phyloP scores from a whole-genome alignment of 2,888 invertebrate species.

The Podotricha telesiphe region DNA sequence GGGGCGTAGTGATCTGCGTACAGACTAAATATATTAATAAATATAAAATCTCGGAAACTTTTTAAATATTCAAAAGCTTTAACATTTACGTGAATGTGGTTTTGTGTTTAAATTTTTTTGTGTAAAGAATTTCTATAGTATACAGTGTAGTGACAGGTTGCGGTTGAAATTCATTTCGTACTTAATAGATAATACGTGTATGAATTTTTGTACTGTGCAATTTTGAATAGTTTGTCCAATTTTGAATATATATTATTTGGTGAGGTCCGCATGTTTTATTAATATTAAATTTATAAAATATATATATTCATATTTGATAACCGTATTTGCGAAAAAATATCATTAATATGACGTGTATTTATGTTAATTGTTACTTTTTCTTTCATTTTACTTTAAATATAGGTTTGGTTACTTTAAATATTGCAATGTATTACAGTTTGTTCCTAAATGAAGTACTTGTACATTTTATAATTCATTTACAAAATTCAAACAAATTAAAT shows the following conservation, averaged over 20 bases:
- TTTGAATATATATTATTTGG: constrained; percentile 15
- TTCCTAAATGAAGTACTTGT: no score
- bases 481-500: not conserved
- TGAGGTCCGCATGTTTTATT: constrained; percentile 3
- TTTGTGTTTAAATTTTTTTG: constrained; percentile 19
- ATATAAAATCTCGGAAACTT: constrained; percentile 26
- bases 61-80: constrained; percentile 15
- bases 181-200: constrained; percentile 38
- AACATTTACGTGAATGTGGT: constrained; percentile 37
- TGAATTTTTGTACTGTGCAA: constrained; percentile 32
- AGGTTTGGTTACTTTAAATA: not conserved
- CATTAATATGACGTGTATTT: no score
- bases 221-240: constrained; percentile 33
- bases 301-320: no score
- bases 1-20: constrained; percentile 60
- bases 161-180: constrained; percentile 65
- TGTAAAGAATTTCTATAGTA: constrained; percentile 43
- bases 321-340: not conserved
- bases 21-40: constrained; percentile 27
- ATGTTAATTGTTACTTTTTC: not conserved
- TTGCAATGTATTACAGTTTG: no score
- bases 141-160: constrained; percentile 68
- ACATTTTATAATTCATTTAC: not conserved
- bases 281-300: not conserved
- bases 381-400: not conserved